Base-by-base conservation (phyloP, 2,797 vertebrate genomes). In the Ispidina picta region DNA sequence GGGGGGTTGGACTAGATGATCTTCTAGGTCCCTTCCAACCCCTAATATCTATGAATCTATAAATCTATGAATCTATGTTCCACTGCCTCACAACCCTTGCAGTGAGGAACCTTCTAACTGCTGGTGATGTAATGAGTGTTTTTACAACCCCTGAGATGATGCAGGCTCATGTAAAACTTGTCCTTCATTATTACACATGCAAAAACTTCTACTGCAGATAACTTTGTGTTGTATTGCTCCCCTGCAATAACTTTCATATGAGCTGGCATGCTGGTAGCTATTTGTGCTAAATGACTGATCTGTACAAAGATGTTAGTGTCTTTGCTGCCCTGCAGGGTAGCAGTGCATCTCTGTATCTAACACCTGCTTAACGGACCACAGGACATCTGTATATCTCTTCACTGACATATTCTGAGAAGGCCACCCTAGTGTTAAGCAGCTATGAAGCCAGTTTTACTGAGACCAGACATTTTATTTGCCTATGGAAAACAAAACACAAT, bases 321-420 rank as follows among this genome's bases (percentile, higher is more conserved):
- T 93, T 76, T 77, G 60, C 74, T 90, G 55, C 80, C 33, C 77
- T 64, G 74, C 70, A 72, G 73, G 83, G 78, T 77, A 39, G 41
- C 79, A 49, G 82, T 75, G 22, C 13, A 56, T 88, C 69, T 93
- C 77, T 76, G 31, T 79, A 22, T 12, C 52, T 76, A 94, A 78
- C 93, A 94, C 75, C 44, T 94, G 73, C 39, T 84, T 90, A 92
- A 94, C 86, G 93, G 58, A 71, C 63, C 66, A 96, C 65, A 84
- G 52, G 88, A 90, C 55, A 84, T 49, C 73, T 66, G 37, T 86
- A 93, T 94, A 91, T 94, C 84, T 86, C 94, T 86, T 86, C 92
- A n/a, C 84, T 90, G 80, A 83, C 23, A 77, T 43, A 59, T 80
- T 92, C 75, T 93, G 41, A 86, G 66, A 74, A 92, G 63, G 19